Base-by-base conservation (phyloP, 2,888 invertebrate species). In the Baronia brevicornis region DNA sequence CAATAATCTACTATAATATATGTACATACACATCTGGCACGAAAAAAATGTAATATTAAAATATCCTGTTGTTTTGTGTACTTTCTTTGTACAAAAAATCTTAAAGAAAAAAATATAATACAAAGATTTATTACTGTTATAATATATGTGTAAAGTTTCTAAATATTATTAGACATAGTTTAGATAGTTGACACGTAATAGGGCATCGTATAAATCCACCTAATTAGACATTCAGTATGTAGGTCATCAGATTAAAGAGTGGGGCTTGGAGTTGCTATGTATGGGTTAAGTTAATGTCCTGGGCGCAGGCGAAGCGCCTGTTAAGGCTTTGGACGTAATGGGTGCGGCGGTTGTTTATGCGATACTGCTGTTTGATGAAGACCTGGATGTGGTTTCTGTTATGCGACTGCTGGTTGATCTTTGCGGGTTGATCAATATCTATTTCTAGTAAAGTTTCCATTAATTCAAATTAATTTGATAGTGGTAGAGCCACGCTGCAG, bases 161-260 rank as follows among this genome's bases (percentile, higher is more conserved):
- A 7, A 8, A 30, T 26, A 12, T 17, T 22, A 35, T 21, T 36
- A 15, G 30, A 30, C 8, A 30, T 12, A 20, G 29, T 29, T 14
- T 27, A 9, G 31, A 15, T 32, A n/a, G 15, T 10, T 12, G 28
- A 26, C 29, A 41, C 34, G 7, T 33, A 39, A 32, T 36, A 34
- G 21, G 25, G 9, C 23, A 22, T 20, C 15, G 26, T 29, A 41
- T 38, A 39, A 51, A 52, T 47, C 44, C 52, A 47, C 44, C 59
- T 64, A 69, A 71, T 72, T 72, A 72, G 54, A 31, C 43, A 38
- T 51, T 46, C 55, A 53, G 63, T 59, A 72, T 73, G 59, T 73
- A 66, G 77, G 75, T 48, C 72, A 78, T 78, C 72, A 62, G 78
- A 77, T 79, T 68, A 71, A 42, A 49, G 50, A 38, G 46, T 19